phyloP scores from a whole-genome alignment of 2,113 vertebrate species.

The Oncorhynchus tshawytscha region DNA sequence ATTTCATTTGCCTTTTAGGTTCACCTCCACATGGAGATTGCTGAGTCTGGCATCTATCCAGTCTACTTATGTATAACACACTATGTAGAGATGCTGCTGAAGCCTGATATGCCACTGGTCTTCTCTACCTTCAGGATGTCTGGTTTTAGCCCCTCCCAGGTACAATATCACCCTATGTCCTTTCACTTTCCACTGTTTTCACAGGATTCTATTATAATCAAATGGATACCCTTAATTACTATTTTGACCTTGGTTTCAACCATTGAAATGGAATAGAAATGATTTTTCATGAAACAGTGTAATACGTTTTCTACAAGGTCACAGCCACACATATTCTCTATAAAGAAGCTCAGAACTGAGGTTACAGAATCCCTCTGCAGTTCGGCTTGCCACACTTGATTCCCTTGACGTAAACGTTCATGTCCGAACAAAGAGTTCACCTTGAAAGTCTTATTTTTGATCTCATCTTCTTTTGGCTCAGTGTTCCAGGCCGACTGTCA shows the following conservation, averaged over 20 bases:
- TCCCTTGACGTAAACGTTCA: background rate
- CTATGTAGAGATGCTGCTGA: slow-evolving; percentile 90
- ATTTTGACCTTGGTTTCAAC: no score
- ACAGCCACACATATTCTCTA: no score
- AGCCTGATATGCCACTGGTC: slow-evolving; percentile 88
- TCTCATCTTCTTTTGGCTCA: background rate
- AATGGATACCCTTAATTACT: no score
- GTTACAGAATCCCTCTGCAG: no score
- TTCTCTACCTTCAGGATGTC: slow-evolving; percentile 92
- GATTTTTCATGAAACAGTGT: no score
- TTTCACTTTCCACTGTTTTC: background rate
- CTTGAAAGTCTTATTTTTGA: background rate
- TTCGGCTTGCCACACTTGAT: background rate
- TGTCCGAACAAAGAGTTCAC: background rate
- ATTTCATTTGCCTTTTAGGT: background rate
- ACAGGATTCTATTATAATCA: no score
- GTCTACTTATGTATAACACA: slow-evolving; percentile 88
- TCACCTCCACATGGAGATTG: slow-evolving; percentile 61
- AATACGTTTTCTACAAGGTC: no score
- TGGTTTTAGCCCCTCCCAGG: slow-evolving; percentile 93
- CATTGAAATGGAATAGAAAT: no score
- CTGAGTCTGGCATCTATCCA: slow-evolving; percentile 82
- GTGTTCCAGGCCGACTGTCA: background rate
- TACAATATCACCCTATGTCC: slow-evolving; percentile 53
- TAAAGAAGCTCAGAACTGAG: no score